Base-by-base conservation (phyloP, 2,888 invertebrate species). In the Oxystoma pomonae region DNA sequence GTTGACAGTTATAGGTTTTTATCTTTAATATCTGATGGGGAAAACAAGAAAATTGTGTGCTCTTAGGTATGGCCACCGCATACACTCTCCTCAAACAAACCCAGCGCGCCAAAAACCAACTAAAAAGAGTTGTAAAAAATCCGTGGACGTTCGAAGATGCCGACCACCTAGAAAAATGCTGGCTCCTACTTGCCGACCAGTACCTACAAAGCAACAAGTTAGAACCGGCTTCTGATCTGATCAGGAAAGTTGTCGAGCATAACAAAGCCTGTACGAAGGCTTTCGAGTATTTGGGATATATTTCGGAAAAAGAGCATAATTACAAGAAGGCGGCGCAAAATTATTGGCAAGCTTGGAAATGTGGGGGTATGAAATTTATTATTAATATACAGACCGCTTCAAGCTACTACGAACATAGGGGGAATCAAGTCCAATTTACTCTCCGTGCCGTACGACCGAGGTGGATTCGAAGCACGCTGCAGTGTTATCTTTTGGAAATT, bases 131-230 rank as follows among this genome's bases (percentile, higher is more conserved):
- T 17, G 87, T 91, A 0, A 92, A 94, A 69, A 87, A 89, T 59
- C 82, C 84, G 0, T 98, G 98, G 98, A 94, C 90, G 16, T 94
- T 96, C 70, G 96, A 97, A 77, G 96, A 97, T 73, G 96, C 97
- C 0, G 97, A 98, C 74, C 96, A 97, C 73, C 82, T 98, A 65
- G 98, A 98, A 81, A 87, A 93, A 66, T 93, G 96, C 78, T 98
- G 98, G 98, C 78, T 98, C 5, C 83, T 98, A 56, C 82, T 98
- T n/a, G 92, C 95, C 0, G 97, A 98, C 68, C 90, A 91, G 69
- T 96, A 93, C 75, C 86, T 92, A 60, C 90, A 90, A 74, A 89
- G 87, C 72, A 90, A 89, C 16, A 93, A 97, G 77, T 86, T 87
- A 74, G 97, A 97, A 65, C 87, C 94, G 59, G 96, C 97, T 0